Base-by-base conservation (phyloP, 2,888 invertebrate species). In the Bedellia somnulentella region DNA sequence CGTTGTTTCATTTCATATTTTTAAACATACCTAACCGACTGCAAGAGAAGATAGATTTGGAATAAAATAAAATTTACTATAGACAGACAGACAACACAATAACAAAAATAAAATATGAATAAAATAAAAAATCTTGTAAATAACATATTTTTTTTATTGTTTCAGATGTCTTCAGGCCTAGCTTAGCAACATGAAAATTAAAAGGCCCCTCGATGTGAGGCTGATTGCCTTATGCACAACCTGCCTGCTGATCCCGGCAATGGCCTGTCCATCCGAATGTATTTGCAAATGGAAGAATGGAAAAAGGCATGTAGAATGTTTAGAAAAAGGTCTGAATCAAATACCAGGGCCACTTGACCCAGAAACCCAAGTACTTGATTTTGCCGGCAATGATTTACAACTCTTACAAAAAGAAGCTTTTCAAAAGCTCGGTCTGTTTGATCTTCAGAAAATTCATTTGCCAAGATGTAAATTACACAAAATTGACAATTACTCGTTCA, bases 221-320 rank as follows among this genome's bases (percentile, higher is more conserved):
- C 66, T 73, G 32, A 46, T 75, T 32, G 73, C 66, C 50, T 52
- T 75, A 37, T 73, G 64, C 55, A 71, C 68, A 30, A 70, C 70
- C 34, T 73, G 64, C 43, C 44, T 73, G 31, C 52, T 73, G 18
- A 57, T 73, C 14, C 68, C 67, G 2, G 67, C 62, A 23, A 54
- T 67, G 39, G 79, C 81, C 29, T 93, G 92, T 55, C 92, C 92
- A 15, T 70, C 80, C 18, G 81, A 83, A 40, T 94, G 93, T 61
- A 78, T 83, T 33, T 94, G 94, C 78, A 92, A 91, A 58, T 93
- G 93, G 93, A 93, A 92, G 61, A 87, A 87, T 52, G 93, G 93
- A 27, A 94, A 94, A 53, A 87, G 92, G 54, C 89, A 89, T 41
- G 92, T 91, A 29, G 92, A 93, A 59, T 94, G 94, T 63, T 81